phyloP scores from a whole-genome alignment of 2,113 vertebrate genomes.

The Phaethon lepturus region DNA sequence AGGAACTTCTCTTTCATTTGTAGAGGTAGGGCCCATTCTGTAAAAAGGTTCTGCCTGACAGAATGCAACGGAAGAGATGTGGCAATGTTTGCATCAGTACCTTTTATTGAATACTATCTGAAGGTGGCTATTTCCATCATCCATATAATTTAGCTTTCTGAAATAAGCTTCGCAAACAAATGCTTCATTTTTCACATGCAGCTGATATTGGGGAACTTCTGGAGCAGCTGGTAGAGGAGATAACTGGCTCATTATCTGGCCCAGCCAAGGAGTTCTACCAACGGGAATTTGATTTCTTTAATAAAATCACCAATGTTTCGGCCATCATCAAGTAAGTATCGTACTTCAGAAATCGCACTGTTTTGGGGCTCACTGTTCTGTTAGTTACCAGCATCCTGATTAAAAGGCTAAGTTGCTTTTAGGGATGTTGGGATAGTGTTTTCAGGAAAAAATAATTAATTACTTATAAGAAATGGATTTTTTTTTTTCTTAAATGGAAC shows the following conservation, averaged over 20 bases:
- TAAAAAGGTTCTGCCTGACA: neutral
- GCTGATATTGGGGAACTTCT: slow-evolving; percentile 95
- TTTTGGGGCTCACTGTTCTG: neutral
- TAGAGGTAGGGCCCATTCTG: neutral
- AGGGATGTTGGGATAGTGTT: neutral
- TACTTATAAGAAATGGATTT: neutral
- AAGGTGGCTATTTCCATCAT: neutral
- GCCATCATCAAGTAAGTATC: slow-evolving; percentile 91
- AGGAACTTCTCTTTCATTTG: neutral
- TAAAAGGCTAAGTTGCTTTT: neutral
- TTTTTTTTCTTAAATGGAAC: neutral
- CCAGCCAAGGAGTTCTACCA: slow-evolving; percentile 97
- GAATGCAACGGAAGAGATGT: neutral
- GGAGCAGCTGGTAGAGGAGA: slow-evolving; percentile 93
- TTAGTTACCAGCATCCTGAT: neutral
- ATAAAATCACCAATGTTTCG: slow-evolving; percentile 95
- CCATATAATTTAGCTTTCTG: neutral
- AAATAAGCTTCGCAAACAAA: neutral
- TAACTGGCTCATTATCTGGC: slow-evolving; percentile 90
- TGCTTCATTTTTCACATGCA: slow-evolving; percentile 42
- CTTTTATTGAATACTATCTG: neutral
- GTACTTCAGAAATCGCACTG: neutral
- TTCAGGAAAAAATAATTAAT: neutral
- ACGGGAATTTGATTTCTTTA: slow-evolving; percentile 97
- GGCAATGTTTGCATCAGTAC: neutral